Evolutionary conservation across 2,888 invertebrate species (phyloP).

Genomic region (Coleophora deauratella): DNA sequence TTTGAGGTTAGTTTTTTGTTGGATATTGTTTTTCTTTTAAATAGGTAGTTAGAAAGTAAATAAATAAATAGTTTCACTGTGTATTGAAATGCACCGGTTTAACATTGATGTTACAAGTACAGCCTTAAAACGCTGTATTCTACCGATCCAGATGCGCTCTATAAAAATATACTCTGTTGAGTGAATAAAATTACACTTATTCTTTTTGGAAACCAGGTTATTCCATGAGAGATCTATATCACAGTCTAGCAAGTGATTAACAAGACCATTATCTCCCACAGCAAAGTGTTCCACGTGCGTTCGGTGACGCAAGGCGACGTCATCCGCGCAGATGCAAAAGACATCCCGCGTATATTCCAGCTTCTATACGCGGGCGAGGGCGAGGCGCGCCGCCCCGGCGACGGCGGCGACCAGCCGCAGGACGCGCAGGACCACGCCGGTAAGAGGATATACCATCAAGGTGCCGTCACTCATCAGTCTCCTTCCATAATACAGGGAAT

Average conservation of each 20-base stretch:
- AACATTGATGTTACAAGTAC: no score
- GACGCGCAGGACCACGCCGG: conserved; percentile 52
- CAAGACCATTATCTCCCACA: no score
- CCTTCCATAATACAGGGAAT: not conserved
- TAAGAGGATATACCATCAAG: not conserved
- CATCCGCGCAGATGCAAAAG: conserved; percentile 98
- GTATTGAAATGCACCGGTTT: no score
- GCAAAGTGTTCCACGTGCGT: conserved; percentile 99
- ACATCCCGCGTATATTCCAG: conserved; percentile 99
- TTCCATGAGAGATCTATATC: no score
- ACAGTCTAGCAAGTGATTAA: no score
- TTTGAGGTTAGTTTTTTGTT: conserved; percentile 80
- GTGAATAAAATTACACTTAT: no score
- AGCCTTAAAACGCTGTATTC: no score
- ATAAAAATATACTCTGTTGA: no score
- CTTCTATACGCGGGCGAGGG: conserved; percentile 98
- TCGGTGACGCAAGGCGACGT: conserved; percentile 99
- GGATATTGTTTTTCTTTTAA: not conserved
- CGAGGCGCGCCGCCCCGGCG: conserved; percentile 87
- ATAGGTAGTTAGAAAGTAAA: no score
- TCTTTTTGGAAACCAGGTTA: no score
- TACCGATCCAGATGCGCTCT: no score
- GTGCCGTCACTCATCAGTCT: not conserved
- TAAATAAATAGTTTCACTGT: no score
- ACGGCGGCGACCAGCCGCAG: conserved; percentile 70